Percentiles rank a stretch among this genome's conserved stretches.
These are phyloP conservation scores for Serrognathus titanus DNA, from an alignment of 2,888 invertebrate genomes.

Conservation along the genomic window DNA sequence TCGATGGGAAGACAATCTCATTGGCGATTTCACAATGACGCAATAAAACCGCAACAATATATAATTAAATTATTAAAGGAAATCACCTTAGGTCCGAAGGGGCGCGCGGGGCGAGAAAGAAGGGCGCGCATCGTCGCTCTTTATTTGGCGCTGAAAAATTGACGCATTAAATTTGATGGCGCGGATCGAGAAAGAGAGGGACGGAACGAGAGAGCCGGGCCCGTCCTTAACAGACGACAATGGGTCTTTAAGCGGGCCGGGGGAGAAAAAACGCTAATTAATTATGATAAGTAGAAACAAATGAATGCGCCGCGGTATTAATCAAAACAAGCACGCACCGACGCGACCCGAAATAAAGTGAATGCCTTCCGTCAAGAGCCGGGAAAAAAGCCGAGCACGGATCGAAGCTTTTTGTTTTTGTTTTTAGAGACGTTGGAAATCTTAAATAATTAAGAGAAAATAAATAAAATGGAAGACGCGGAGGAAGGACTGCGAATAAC, in stretches of 20 bases:
- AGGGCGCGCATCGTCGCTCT: conserved; percentile 4
- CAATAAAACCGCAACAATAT: background rate
- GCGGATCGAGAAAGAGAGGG: background rate
- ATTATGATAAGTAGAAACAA: conserved; percentile 48
- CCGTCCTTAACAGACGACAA: conserved; percentile 23
- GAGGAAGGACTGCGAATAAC: too few species aligned
- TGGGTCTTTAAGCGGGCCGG: conserved; percentile 27
- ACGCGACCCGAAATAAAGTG: conserved; percentile 26
- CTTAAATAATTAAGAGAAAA: too few species aligned
- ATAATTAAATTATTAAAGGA: conserved; percentile 1
- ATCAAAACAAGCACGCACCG: conserved; percentile 44
- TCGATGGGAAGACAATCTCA: too few species aligned
- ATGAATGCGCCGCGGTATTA: conserved; percentile 44
- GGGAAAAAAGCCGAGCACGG: too few species aligned
- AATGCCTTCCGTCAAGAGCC: conserved; percentile 40
- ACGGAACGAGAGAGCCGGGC: background rate
- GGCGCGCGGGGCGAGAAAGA: background rate
- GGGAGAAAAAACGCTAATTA: conserved; percentile 41
- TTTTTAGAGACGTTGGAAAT: too few species aligned
- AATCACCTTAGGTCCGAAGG: background rate
- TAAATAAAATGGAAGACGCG: too few species aligned
- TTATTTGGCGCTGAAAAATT: conserved; percentile 16
- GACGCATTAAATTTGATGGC: conserved; percentile 20
- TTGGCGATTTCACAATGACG: too few species aligned
- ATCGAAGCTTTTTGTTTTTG: too few species aligned